Conservation (phyloP, 1,140 invertebrate species). For the Ladona fulva region DNA sequence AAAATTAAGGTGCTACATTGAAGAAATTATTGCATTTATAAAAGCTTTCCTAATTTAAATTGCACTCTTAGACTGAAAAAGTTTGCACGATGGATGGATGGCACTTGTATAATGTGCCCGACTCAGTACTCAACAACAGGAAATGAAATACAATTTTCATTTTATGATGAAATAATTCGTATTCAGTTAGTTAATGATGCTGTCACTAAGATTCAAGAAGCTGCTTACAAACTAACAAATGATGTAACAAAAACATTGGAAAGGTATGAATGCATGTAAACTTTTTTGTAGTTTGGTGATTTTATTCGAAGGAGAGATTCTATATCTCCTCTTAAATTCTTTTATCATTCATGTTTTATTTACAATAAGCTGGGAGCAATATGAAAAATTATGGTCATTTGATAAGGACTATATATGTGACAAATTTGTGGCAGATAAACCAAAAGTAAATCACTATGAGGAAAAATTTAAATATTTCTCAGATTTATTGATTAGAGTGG, state of each 20-base stretch:
- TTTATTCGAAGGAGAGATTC: background rate
- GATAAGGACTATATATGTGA: conserved; percentile 67
- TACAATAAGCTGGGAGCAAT: conserved; percentile 59
- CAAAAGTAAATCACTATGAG: conserved; percentile 65
- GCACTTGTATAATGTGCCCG: conserved; percentile 63
- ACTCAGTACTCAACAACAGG: conserved; percentile 45
- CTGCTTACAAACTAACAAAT: conserved; percentile 48
- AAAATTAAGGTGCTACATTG: too few species aligned
- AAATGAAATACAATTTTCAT: conserved; percentile 51
- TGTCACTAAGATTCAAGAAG: conserved; percentile 53
- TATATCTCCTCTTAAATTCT: background rate
- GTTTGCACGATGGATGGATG: conserved; percentile 75
- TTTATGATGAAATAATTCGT: conserved; percentile 65
- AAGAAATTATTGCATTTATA: too few species aligned
- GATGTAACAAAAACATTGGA: conserved; percentile 55
- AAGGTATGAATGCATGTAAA: conserved; percentile 39
- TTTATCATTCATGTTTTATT: conserved; percentile 21
- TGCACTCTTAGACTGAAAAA: conserved; percentile 48
- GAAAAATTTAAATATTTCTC: conserved; percentile 76
- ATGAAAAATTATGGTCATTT: conserved; percentile 66
- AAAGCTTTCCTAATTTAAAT: conserved; percentile 14
- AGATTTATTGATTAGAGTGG: conserved; percentile 60
- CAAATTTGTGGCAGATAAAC: conserved; percentile 61
- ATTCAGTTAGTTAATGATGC: conserved; percentile 56
- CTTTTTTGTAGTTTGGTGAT: conserved; percentile 14